A percentile compares a stretch with the other conserved stretches of the same genome.
Evolutionary conservation across 2,888 invertebrate species (phyloP).

Genomic region (Pandemis corylana): DNA sequence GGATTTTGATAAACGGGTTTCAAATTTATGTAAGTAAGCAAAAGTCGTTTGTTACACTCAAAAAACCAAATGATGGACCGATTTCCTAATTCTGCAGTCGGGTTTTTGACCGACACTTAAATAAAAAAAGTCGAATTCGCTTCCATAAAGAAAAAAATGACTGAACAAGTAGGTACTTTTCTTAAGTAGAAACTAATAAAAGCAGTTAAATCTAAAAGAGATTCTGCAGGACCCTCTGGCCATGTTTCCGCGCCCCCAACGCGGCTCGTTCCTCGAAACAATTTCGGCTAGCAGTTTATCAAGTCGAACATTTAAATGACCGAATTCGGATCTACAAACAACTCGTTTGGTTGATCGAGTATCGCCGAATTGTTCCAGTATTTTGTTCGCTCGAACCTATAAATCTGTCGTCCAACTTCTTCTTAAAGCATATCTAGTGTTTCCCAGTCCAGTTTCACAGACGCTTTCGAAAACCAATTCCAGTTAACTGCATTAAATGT

Average conservation of each 20-base stretch:
- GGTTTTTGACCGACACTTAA: no score
- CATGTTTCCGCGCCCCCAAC: slow-evolving; percentile 31
- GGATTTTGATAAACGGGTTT: no score
- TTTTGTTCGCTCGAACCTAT: slow-evolving; percentile 74
- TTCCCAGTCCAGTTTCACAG: slow-evolving; percentile 65
- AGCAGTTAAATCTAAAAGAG: slow-evolving; percentile 9
- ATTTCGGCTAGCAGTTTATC: slow-evolving; percentile 74
- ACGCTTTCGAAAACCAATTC: slow-evolving; percentile 79
- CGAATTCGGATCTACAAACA: slow-evolving; percentile 74
- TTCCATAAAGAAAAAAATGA: background rate
- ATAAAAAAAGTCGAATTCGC: background rate
- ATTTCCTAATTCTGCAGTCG: no score
- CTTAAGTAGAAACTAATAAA: slow-evolving; percentile 1
- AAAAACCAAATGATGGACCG: no score
- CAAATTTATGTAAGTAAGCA: no score
- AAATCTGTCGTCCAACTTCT: slow-evolving; percentile 81
- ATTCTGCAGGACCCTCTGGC: slow-evolving; percentile 10
- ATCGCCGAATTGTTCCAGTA: slow-evolving; percentile 62
- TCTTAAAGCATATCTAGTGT: slow-evolving; percentile 78
- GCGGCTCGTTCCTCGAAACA: slow-evolving; percentile 52
- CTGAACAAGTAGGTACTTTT: background rate
- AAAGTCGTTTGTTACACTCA: no score
- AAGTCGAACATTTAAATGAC: slow-evolving; percentile 80
- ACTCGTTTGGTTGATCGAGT: slow-evolving; percentile 74
- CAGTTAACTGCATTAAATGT: slow-evolving; percentile 76